A percentile compares a stretch with the other conserved stretches of the same genome.
phyloP scores from a whole-genome alignment of 2,113 vertebrate species.

The Pterocles gutturalis region DNA sequence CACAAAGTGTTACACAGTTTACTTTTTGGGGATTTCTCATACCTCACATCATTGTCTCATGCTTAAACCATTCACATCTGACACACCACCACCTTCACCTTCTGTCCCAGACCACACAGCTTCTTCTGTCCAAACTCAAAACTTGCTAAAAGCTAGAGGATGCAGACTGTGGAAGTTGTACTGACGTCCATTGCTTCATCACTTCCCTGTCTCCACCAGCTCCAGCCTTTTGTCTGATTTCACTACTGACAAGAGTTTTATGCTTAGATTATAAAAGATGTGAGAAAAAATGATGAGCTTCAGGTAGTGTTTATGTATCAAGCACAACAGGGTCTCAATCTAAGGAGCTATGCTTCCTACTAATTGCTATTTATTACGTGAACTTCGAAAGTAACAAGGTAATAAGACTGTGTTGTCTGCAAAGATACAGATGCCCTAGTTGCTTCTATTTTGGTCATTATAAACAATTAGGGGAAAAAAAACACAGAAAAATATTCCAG shows the following conservation, averaged over 20 bases:
- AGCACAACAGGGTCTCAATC: neutral
- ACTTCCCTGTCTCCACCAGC: neutral
- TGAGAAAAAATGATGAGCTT: neutral
- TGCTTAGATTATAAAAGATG: neutral
- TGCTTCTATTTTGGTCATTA: neutral
- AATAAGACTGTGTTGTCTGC: neutral
- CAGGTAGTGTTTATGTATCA: accelerated
- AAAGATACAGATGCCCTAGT: neutral
- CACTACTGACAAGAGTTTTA: neutral
- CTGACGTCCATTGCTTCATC: neutral
- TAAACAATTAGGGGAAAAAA: neutral
- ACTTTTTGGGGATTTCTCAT: neutral
- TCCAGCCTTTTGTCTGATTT: neutral
- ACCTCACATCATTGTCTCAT: neutral
- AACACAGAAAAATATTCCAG: neutral
- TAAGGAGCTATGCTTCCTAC: neutral
- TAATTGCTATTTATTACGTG: neutral
- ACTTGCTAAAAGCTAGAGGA: neutral
- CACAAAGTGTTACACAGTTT: neutral
- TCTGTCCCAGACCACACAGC: neutral
- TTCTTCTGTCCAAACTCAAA: neutral
- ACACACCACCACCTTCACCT: neutral
- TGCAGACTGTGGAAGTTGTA: neutral
- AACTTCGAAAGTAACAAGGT: neutral
- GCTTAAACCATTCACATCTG: neutral